phyloP scores from a whole-genome alignment of 2,797 vertebrate genomes.

The Gymnopithys bicolor region DNA sequence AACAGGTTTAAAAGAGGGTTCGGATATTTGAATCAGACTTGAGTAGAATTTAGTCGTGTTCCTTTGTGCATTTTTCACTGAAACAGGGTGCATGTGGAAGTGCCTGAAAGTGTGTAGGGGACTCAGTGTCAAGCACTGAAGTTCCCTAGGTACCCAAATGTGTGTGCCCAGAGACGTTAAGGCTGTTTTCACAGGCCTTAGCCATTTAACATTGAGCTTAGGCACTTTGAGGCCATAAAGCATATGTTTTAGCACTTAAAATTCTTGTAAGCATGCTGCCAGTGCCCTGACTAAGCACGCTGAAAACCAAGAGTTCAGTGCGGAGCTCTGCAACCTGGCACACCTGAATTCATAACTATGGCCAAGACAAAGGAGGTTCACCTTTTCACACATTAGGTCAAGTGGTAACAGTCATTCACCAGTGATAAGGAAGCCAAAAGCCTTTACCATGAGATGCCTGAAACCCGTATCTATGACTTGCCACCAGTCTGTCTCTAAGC shows the following conservation, averaged over 20 bases:
- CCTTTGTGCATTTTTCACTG: not conserved
- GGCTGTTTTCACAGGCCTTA: not conserved
- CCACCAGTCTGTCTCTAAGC: not conserved
- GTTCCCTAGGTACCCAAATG: not conserved
- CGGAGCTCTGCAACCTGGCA: not conserved
- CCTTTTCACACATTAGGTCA: not conserved
- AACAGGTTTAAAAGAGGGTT: not conserved
- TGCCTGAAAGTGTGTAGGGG: not conserved
- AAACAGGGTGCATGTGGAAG: not conserved
- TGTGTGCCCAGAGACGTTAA: not conserved
- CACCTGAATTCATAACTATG: not conserved
- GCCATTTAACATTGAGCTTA: not conserved
- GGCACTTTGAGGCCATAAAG: not conserved
- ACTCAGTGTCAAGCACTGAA: not conserved
- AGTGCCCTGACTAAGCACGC: not conserved
- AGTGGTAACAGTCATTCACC: not conserved
- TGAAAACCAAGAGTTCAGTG: not conserved
- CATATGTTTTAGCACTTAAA: not conserved
- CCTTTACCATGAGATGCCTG: not conserved
- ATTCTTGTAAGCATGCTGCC: not conserved
- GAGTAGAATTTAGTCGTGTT: not conserved
- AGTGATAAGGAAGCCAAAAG: not conserved
- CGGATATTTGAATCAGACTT: not conserved
- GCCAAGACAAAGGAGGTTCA: not conserved
- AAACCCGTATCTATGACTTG: not conserved